Base-by-base conservation (phyloP, 1,140 invertebrate genomes). In the Littorina saxatilis region DNA sequence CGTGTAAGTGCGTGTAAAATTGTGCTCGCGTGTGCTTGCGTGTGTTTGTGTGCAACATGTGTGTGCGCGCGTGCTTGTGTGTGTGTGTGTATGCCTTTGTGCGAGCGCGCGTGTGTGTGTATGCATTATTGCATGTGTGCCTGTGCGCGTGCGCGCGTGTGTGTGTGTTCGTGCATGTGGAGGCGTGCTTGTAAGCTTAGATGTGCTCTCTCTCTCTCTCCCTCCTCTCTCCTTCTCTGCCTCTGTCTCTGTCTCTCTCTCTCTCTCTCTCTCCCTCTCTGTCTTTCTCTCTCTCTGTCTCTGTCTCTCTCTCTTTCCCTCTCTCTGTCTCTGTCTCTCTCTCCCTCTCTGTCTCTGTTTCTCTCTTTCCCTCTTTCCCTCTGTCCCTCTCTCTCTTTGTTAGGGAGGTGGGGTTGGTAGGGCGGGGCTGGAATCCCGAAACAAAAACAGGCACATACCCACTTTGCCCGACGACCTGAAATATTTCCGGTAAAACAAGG, bases 261-360 rank as follows among this genome's bases (percentile, higher is more conserved):
- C 55, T 58, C 55, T 58, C 55, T 58, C 55, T 58, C 55, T 58
- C 55, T 58, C 55, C n/a, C 55, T 58, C 55, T 58, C 55, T 58
- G 17, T 1, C 4, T 58, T n/a, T 27, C 55, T 58, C 4, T 1
- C 55, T 5, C 55, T 47, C 43, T 47, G 43, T 47, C n/a, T n/a
- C n/a, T n/a, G n/a, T n/a, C n/a, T 20, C 1, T 20, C 47, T 20
- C 1, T 20, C 1, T 52, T 52, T 52, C 47, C 47, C 0, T 20
- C 0, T 0, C 0, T 0, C 47, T 20, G 17, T 1, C 47, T 20
- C 47, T 20, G 23, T 20, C 1, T 11, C 23, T 52, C 47, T 20
- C 47, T 20, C 1, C 13, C 1, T 20, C 47, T 52, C 47, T 20
- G 13, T 20, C n/a, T n/a, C n/a, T n/a, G n/a, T n/a, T n/a, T n/a